Evolutionary conservation across 2,113 vertebrate species (phyloP), one percentile per base, ranked within the genome.

Genomic region (Poeciliopsis retropinna): DNA sequence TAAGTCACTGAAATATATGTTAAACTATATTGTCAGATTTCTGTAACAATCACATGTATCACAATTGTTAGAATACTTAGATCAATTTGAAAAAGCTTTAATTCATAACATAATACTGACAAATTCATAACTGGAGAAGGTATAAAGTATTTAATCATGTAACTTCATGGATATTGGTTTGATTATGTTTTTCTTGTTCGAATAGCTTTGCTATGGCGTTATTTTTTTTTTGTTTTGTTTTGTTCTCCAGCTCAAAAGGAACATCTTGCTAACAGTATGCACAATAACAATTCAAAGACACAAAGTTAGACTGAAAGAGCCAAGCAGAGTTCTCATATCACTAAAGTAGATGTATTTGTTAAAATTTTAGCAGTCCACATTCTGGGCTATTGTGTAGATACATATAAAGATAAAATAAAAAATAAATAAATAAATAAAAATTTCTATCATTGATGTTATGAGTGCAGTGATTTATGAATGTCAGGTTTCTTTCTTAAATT

Each of bases 401-500:
- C 84, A 86, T 88, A 84, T 91, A 47, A 74, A 64, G 81, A 72
- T 70, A 90, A 93, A 92, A 92, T 79, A 31, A 31, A 31, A 0
- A 37, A 12, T 89, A 93, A 92, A 92, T 79, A 31, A 31, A 31
- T 0, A 37, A 12, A 37, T 2, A 37, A 3, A 37, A 11, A 77
- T 73, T 80, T 72, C 41, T 78, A 62, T 75, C 64, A 60, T 69
- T 62, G 47, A 57, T 87, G 66, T 75, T 75, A 74, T 61, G 69
- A 80, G 47, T 76, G 71, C 82, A 80, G 66, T 88, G 81, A 90
- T 92, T 87, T 85, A 90, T 85, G 83, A 77, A 85, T 83, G 80
- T 77, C 76, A 75, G 30, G 28, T 64, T 22, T 13, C 5, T 68
- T 80, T 75, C 73, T 70, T 84, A 32, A 73, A 63, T 70, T 69